These are phyloP conservation scores for Omphaloscelis lunosa DNA, from an alignment of 2,888 invertebrate species.

Conservation along the genomic window DNA sequence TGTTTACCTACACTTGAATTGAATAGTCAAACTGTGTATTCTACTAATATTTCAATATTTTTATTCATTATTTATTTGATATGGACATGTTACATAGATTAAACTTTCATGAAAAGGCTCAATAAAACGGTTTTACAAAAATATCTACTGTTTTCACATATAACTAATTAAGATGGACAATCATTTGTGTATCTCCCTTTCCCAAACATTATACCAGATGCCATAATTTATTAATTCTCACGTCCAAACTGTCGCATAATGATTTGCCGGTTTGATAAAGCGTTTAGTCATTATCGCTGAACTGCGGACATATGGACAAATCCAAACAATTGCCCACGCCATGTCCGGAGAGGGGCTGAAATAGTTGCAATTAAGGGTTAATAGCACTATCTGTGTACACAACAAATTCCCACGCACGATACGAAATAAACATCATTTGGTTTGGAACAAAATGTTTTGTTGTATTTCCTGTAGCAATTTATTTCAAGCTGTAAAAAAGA, in stretches of 20 bases:
- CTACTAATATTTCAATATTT: background rate
- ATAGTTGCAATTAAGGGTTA: slow-evolving; percentile 79
- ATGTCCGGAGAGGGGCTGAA: slow-evolving; percentile 64
- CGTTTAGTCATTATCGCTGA: slow-evolving; percentile 78
- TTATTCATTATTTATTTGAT: background rate
- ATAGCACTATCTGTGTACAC: slow-evolving; percentile 70
- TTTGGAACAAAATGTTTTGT: slow-evolving; percentile 1
- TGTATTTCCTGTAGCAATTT: background rate
- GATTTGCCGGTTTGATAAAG: slow-evolving; percentile 80
- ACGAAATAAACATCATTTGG: slow-evolving; percentile 10
- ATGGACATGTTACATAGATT: background rate
- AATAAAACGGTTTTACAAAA: background rate
- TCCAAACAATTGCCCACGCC: slow-evolving; percentile 69
- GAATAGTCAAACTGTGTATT: background rate
- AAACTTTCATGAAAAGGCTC: background rate
- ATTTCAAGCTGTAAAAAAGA: background rate
- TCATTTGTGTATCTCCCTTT: background rate
- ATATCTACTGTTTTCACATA: background rate
- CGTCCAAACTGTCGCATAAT: slow-evolving; percentile 71
- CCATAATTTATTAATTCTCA: slow-evolving; percentile 69
- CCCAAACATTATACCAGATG: slow-evolving; percentile 6
- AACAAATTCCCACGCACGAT: slow-evolving; percentile 79
- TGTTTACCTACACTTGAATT: background rate
- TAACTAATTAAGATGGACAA: background rate
- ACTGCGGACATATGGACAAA: slow-evolving; percentile 70